Evolutionary conservation across 2,113 vertebrate species (phyloP), one percentile per base, ranked within the genome.

Genomic region (pig (Sus scrofa)): DNA sequence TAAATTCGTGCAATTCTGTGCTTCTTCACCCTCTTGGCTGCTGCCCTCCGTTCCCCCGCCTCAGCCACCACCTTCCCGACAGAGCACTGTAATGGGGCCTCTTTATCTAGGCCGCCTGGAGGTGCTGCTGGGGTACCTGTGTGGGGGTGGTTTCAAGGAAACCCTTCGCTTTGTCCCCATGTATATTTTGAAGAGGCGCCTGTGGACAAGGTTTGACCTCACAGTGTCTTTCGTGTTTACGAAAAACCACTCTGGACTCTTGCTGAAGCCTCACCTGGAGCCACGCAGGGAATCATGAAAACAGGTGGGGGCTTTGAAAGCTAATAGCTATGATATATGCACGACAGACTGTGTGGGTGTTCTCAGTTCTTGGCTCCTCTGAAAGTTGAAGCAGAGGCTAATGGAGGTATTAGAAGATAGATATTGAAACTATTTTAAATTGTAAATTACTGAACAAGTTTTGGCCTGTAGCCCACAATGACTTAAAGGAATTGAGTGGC

Each of bases 11-110:
- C 4, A 3, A 37, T 32, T 8, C 3, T 0, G 8, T 44, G 8
- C 0, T 0, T 24, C 2, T 37, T 26, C 0, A 8, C 0, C 50
- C 14, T 34, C 37, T 0, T 44, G 52, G 6, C 0, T 0, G 7
- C 13, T 3, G 20, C 20, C 8, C 22, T 78, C 44, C 62, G 22
- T 3, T 3, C 34, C 27, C 58, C 65, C 10, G 13, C 19, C 16
- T 1, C 4, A 44, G 44, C 6, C 18, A 37, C 15, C 37, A 8
- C 1, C 32, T 15, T 27, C 9, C 34, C 18, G 22, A 54, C 16
- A 26, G 13, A 30, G 22, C 56, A 15, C 5, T 16, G 3, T 7
- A 13, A 12, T 13, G 27, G 13, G 11, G 75, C 18, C 2, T 15
- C 7, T 2, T 58, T 44, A 3, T 26, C 6, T 16, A 32, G 63